Base-by-base conservation (phyloP, 1,140 invertebrate species). In the Steinernema khuongi region DNA sequence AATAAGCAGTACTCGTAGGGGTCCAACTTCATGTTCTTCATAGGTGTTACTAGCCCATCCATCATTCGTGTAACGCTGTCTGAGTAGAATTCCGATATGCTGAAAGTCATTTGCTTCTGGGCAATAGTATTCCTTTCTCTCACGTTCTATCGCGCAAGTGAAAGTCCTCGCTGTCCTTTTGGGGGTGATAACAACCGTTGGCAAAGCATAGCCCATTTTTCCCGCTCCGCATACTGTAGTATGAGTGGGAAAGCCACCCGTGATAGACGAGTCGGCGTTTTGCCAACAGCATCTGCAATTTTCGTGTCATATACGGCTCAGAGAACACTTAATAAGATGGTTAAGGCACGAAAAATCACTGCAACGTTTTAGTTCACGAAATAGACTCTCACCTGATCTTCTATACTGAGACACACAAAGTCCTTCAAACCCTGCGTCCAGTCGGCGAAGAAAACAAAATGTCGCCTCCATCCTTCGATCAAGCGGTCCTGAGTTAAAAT, bases 381-480 rank as follows among this genome's bases (percentile, higher is more conserved):
- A n/a, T n/a, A n/a, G n/a, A n/a, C n/a, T n/a, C 36, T 41, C 36
- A 41, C 32, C 68, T 77, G 75, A 44, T 77, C 75, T 14, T 50
- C 41, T 26, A 50, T 32, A 29, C 17, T 32, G 17, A 77, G 33
- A 1, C 19, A 11, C 31, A n/a, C 31, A 26, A 77, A 77, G 11
- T 77, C 75, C 22, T 70, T 73, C 68, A 77, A 30, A 14, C 43
- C 67, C 26, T 68, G 31, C 26, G 43, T 36, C 75, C 75, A 77
- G 36, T 77, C 75, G 29, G 72, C 41, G 33, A 31, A 77, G 36
- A 71, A 74, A 1, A 76, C 71, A 44, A 77, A 77, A 43, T 77
- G 75, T 32, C 75, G 67, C 30, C 75, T 31, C 72, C 72, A 74
- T 36, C 75, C 74, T 32, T 75, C 70, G 18, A 75, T 75, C 2